Conservation (phyloP, 2,113 vertebrate species). For the Neodontobutis hainanensis region DNA sequence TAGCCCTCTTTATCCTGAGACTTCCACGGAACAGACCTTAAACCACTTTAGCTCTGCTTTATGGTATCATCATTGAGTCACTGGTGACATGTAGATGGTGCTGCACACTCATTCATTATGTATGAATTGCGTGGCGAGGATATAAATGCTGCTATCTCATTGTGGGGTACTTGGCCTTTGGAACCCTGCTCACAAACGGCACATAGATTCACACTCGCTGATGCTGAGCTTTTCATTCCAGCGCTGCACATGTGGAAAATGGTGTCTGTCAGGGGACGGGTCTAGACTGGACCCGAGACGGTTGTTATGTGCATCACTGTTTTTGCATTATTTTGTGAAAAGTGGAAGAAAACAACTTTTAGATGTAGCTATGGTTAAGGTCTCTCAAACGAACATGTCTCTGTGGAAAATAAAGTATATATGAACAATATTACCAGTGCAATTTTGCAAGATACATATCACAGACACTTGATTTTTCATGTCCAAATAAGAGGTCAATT, state of each 20-base stretch:
- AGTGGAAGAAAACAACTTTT: constrained; percentile 57
- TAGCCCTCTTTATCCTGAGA: constrained; percentile 75
- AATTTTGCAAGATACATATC: too few species aligned
- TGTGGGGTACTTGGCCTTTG: constrained; percentile 69
- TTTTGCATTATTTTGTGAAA: constrained; percentile 53
- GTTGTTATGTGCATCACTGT: constrained; percentile 76
- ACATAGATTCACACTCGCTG: constrained; percentile 47
- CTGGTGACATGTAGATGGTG: constrained; percentile 77
- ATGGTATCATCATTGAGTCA: constrained; percentile 76
- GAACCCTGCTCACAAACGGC: constrained; percentile 57
- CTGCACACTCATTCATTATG: constrained; percentile 75
- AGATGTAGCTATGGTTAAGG: background rate
- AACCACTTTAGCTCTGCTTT: constrained; percentile 73
- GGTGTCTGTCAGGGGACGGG: constrained; percentile 49
- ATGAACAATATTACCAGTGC: too few species aligned
- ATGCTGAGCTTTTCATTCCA: constrained; percentile 59
- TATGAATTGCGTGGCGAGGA: constrained; percentile 66
- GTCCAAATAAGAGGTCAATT: too few species aligned
- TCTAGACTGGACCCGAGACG: constrained; percentile 26
- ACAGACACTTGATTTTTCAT: too few species aligned
- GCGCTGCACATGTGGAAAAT: constrained; percentile 25
- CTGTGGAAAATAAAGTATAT: too few species aligned
- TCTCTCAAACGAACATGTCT: too few species aligned
- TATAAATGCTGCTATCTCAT: constrained; percentile 72
- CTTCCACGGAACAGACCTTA: constrained; percentile 72